A percentile compares a stretch with the other conserved stretches of the same genome.
Evolutionary conservation across 2,113 vertebrate genomes (phyloP).

Genomic region (Microcebus murinus): DNA sequence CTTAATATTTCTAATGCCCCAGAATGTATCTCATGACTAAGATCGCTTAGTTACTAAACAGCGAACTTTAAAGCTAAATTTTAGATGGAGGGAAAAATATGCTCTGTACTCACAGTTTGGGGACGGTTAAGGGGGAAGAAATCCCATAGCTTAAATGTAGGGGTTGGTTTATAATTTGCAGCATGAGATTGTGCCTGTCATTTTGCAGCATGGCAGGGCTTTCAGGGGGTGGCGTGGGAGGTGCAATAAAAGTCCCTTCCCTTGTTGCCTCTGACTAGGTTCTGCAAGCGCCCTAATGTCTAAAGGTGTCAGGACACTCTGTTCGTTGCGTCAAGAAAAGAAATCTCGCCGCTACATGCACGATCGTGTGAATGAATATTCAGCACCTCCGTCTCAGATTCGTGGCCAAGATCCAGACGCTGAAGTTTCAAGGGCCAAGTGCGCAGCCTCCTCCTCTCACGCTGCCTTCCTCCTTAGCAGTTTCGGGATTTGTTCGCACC

Average conservation of each 20-base stretch:
- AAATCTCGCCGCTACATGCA: background rate
- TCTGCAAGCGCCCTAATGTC: background rate
- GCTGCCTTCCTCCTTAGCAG: constrained; percentile 24
- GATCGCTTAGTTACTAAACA: background rate
- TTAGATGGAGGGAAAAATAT: background rate
- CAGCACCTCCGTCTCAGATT: constrained; percentile 48
- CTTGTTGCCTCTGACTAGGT: background rate
- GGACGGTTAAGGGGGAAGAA: background rate
- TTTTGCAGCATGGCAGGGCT: background rate
- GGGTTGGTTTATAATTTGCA: background rate
- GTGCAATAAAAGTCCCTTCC: background rate
- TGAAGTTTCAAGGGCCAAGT: background rate
- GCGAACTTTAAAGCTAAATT: constrained; percentile 1
- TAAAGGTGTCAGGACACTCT: constrained; percentile 49
- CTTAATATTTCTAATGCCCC: constrained; percentile 20
- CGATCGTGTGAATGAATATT: constrained; percentile 27
- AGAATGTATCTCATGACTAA: background rate
- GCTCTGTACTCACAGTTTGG: background rate
- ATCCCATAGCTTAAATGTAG: background rate
- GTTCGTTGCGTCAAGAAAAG: constrained; percentile 53
- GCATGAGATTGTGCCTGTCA: background rate
- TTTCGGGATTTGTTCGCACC: constrained; percentile 61
- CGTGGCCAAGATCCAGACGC: background rate
- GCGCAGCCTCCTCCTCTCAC: background rate
- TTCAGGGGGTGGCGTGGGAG: background rate